Evolutionary conservation across 2,888 invertebrate species (phyloP), one percentile per base, ranked within the genome.

Genomic region (Agrotis puta): DNA sequence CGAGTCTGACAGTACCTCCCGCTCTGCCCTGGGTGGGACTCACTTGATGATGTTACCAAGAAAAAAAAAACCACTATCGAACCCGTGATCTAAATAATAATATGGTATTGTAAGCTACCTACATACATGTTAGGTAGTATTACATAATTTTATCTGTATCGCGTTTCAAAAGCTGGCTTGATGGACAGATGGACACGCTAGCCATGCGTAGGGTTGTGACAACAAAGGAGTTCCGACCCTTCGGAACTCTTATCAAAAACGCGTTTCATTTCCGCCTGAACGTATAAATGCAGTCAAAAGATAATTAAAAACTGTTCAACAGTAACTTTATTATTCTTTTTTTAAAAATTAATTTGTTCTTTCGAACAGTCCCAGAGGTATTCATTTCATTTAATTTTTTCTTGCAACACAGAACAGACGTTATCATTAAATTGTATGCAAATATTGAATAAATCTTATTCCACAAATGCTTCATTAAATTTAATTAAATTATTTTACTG

Each of bases 401-500:
- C 45, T 47, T 64, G 16, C 16, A 24, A 20, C 43, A 24, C 20
- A 16, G n/a, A 24, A 45, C 57, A 20, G 78, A 54, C 45, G 20
- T 51, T 77, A 71, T 78, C 79, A 51, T 63, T 56, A 56, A 66
- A 73, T 66, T 56, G 76, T 39, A 53, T 45, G 70, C 51, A 63
- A 70, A 67, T 74, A 70, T 70, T 71, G 13, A 56, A 48, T 67
- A 59, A 56, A 56, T 63, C 24, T 64, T 72, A 58, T 51, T 64
- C 14, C 51, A 39, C 27, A 53, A 53, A 64, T 64, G 70, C 27
- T 83, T 77, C 62, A 83, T 74, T 75, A 70, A 72, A 70, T 57
- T 63, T 62, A 73, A 74, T 67, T 77, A 61, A 73, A 77, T 79
- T 81, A 79, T 81, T 77, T 61, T 81, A 82, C 71, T 68, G 69